Evolutionary conservation across 2,888 invertebrate species (phyloP).

Genomic region (Pandemis cinnamomeana): DNA sequence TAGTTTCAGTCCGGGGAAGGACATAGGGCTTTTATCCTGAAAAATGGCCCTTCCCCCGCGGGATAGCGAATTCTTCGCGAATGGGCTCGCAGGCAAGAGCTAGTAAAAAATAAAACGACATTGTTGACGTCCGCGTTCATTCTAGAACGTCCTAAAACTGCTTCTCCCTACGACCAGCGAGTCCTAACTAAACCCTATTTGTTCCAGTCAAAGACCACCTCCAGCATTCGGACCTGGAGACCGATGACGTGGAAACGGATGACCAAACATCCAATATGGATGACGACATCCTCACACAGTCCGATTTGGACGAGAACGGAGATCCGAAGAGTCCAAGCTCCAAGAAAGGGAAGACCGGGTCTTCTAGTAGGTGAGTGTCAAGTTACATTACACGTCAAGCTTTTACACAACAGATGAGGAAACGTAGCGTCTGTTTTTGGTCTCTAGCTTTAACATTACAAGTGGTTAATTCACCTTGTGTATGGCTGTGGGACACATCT

Average conservation of each 20-base stretch:
- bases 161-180: background rate
- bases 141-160: background rate
- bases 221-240: constrained; percentile 85
- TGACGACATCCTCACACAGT: constrained; percentile 80
- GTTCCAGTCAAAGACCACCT: constrained; percentile 86
- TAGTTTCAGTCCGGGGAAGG: no score
- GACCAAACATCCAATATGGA: constrained; percentile 87
- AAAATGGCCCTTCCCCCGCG: no score
- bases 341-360: constrained; percentile 75
- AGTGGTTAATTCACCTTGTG: no score
- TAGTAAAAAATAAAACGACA: background rate
- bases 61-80: no score
- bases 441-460: background rate
- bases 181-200: constrained; percentile 45
- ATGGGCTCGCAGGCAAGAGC: no score
- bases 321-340: constrained; percentile 82
- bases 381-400: background rate
- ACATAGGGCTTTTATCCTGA: no score
- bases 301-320: constrained; percentile 80
- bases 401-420: background rate
- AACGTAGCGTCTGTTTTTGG: background rate
- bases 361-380: constrained; percentile 50
- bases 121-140: background rate
- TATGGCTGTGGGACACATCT: no score
- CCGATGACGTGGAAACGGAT: constrained; percentile 86